Evolutionary conservation across 2,113 vertebrate genomes (phyloP).

Genomic region (human): DNA sequence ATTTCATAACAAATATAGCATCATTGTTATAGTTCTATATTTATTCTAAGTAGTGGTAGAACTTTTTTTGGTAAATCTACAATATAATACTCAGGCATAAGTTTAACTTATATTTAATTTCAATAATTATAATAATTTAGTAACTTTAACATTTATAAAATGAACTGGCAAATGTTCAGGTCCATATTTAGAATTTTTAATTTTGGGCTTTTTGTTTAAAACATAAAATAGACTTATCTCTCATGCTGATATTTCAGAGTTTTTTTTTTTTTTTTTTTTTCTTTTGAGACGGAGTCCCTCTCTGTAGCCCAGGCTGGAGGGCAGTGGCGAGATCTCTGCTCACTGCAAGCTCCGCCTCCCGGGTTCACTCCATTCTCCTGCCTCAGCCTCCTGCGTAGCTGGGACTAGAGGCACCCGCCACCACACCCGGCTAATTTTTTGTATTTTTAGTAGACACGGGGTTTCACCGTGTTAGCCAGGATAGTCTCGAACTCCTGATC

Average conservation of each 20-base stretch:
- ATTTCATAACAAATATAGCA: background rate
- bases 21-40: background rate
- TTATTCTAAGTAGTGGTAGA: background rate
- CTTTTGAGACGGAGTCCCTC: no score
- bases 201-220: background rate
- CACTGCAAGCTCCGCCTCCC: no score
- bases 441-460: no score
- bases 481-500: no score
- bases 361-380: no score
- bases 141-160: background rate
- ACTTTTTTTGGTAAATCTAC: background rate
- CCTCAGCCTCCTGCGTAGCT: no score
- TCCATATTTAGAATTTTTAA: background rate
- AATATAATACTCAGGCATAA: background rate
- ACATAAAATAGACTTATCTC: background rate
- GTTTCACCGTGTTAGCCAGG: no score
- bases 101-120: background rate
- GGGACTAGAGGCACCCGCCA: no score
- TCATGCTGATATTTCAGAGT: background rate
- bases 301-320: no score
- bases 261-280: no score
- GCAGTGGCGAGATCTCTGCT: no score
- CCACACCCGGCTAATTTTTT: no score
- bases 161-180: background rate
- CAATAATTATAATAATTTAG: background rate